phyloP scores from a whole-genome alignment of 2,113 vertebrate genomes.

The Chionis minor region DNA sequence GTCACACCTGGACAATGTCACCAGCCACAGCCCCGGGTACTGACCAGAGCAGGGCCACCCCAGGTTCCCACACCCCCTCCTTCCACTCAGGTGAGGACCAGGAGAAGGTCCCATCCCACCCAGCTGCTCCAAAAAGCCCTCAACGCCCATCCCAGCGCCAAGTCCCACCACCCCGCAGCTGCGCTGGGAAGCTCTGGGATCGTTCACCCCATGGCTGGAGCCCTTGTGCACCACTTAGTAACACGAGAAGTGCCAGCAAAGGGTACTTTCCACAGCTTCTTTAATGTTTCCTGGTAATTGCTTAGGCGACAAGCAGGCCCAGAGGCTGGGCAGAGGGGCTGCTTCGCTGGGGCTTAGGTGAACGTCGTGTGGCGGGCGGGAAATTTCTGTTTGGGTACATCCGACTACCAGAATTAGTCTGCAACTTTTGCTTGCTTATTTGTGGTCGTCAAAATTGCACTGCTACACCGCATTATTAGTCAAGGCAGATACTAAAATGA shows the following conservation, averaged over 20 bases:
- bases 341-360: background rate
- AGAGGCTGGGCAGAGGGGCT: background rate
- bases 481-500: slow-evolving; percentile 28
- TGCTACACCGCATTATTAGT: background rate
- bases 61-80: background rate
- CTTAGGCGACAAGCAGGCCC: background rate
- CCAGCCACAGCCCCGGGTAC: background rate
- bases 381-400: background rate
- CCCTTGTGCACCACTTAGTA: background rate
- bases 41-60: fast-evolving
- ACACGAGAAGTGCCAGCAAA: background rate
- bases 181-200: background rate
- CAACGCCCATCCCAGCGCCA: background rate
- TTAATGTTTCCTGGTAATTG: slow-evolving; percentile 16
- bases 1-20: background rate
- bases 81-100: background rate
- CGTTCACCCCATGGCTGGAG: background rate
- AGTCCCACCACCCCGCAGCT: background rate
- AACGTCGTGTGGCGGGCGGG: background rate
- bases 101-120: background rate
- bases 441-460: slow-evolving; percentile 15
- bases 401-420: slow-evolving; percentile 24
- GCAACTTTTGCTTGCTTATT: slow-evolving; percentile 43
- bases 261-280: slow-evolving; percentile 35
- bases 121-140: background rate